phyloP scores from a whole-genome alignment of 2,888 invertebrate genomes.

The Hemithea aestivaria region DNA sequence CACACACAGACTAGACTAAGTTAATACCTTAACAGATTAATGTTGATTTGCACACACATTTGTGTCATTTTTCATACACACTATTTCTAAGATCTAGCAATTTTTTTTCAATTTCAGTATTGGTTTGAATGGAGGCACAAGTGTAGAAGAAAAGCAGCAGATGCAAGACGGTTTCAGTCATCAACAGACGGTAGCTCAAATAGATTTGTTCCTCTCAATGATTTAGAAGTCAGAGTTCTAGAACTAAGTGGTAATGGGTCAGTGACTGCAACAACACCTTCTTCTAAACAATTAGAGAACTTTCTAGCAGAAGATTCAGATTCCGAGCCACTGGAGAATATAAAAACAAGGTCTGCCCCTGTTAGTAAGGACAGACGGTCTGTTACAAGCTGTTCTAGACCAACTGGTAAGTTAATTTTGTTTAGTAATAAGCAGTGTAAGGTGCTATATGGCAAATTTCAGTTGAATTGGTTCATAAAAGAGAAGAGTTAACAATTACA shows the following conservation, averaged over 20 bases:
- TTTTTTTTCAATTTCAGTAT: constrained; percentile 55
- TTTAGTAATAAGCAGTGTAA: not conserved
- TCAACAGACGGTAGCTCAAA: constrained; percentile 39
- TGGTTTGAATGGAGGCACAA: constrained; percentile 71
- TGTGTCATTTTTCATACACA: too few species aligned
- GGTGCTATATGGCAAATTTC: too few species aligned
- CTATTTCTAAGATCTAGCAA: too few species aligned
- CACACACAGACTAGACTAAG: too few species aligned
- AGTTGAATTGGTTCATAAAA: too few species aligned
- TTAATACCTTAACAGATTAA: too few species aligned
- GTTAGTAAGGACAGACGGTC: constrained; percentile 22
- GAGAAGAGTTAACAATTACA: too few species aligned
- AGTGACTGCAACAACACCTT: constrained; percentile 31
- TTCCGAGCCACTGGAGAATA: constrained; percentile 47
- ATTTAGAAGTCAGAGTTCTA: constrained; percentile 60
- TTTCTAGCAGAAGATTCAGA: constrained; percentile 53
- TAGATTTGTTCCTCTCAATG: constrained; percentile 56
- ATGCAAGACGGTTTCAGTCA: constrained; percentile 45
- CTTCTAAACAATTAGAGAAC: constrained; percentile 44
- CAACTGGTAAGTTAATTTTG: constrained; percentile 7
- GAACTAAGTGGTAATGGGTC: constrained; percentile 51
- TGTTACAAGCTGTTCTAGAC: constrained; percentile 14
- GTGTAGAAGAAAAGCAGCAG: constrained; percentile 62
- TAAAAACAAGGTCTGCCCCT: constrained; percentile 33
- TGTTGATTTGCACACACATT: too few species aligned